phyloP scores from a whole-genome alignment of 2,113 vertebrate genomes.

The Gopherus evgoodei region DNA sequence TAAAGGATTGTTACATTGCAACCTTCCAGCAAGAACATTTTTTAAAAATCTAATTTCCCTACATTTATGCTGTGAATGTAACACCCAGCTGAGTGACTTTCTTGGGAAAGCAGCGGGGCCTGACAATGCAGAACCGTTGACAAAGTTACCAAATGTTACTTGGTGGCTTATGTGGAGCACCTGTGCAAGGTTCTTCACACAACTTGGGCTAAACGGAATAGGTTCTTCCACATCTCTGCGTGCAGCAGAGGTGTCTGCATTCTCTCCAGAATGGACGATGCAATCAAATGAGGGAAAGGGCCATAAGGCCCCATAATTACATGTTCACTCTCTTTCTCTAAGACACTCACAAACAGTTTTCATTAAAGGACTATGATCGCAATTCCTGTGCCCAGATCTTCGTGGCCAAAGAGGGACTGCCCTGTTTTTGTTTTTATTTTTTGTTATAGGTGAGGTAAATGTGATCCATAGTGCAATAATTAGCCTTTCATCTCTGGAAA shows the following conservation, averaged over 20 bases:
- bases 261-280: not conserved
- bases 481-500: not conserved
- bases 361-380: not conserved
- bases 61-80: not conserved
- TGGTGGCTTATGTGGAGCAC: not conserved
- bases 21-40: not conserved
- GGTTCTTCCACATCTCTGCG: not conserved
- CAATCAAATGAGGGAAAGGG: not conserved
- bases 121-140: not conserved
- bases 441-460: not conserved
- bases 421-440: not conserved
- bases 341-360: not conserved
- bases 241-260: not conserved
- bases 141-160: not conserved
- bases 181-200: not conserved
- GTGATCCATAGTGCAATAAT: not conserved
- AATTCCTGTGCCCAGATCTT: not conserved
- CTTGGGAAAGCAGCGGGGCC: not conserved
- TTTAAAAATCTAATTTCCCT: not conserved
- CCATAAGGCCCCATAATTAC: not conserved
- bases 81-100: not conserved
- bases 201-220: not conserved
- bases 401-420: not conserved
- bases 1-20: not conserved
- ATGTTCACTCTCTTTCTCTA: not conserved